Evolutionary conservation across 2,113 vertebrate species (phyloP).

Genomic region (Nicator chloris): DNA sequence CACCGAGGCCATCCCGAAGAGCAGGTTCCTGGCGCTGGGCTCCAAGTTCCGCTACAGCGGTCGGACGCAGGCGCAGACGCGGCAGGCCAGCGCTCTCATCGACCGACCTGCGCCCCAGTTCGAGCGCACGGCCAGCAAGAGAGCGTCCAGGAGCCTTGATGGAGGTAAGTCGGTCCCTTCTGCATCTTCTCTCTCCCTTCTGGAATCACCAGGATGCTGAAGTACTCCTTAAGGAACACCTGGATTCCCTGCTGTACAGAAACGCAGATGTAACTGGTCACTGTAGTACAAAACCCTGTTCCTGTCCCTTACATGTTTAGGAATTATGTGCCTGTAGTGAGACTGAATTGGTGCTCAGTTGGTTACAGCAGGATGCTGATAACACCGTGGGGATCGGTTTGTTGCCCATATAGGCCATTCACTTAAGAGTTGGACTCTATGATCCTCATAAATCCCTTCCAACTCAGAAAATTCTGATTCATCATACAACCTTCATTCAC

Average conservation of each 20-base stretch:
- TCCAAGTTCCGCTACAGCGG: constrained; percentile 98
- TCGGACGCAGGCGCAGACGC: constrained; percentile 92
- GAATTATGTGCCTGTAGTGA: background rate
- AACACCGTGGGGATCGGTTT: background rate
- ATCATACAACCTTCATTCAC: background rate
- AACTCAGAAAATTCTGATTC: background rate
- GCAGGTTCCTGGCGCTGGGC: constrained; percentile 90
- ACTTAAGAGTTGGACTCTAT: background rate
- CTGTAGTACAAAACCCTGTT: background rate
- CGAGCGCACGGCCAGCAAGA: constrained; percentile 91
- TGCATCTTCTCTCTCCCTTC: fast-evolving
- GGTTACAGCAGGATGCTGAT: background rate
- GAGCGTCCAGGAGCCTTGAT: constrained; percentile 91
- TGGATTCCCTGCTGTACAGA: background rate
- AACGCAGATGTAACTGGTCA: fast-evolving
- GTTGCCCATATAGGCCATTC: background rate
- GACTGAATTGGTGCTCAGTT: background rate
- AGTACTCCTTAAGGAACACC: background rate
- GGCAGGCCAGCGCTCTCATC: constrained; percentile 94
- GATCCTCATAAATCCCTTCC: background rate
- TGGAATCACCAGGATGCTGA: background rate
- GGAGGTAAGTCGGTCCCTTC: constrained; percentile 78
- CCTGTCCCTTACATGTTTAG: background rate
- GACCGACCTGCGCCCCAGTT: constrained; percentile 92
- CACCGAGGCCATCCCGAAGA: constrained; percentile 91